Percentiles rank a stretch among this genome's conserved stretches.
phyloP scores from a whole-genome alignment of 1,140 invertebrate genomes.

The Belonocnema kinseyi region DNA sequence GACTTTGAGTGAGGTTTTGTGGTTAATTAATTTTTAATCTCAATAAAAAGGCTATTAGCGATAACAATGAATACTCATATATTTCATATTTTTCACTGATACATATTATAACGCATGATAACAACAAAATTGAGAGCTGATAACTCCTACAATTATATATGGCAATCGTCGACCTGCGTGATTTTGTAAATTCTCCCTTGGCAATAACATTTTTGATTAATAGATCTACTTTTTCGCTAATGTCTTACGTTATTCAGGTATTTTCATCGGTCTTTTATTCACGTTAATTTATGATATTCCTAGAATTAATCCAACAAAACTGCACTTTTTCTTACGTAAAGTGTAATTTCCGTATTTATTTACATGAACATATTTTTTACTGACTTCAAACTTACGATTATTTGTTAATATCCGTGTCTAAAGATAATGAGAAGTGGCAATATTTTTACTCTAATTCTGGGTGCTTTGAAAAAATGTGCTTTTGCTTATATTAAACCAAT shows the following conservation, averaged over 20 bases:
- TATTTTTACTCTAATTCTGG: conserved; percentile 24
- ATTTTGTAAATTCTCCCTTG: neutral
- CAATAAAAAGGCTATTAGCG: neutral
- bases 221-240: too few relatives aligned
- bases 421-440: neutral
- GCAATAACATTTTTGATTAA: conserved; percentile 14
- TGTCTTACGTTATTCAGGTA: too few relatives aligned
- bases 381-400: neutral
- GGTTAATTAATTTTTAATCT: conserved; percentile 14
- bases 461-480: conserved; percentile 22
- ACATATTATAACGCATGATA: neutral
- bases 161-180: neutral
- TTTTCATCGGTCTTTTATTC: too few relatives aligned
- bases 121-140: neutral
- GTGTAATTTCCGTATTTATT: conserved; percentile 12
- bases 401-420: neutral
- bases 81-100: conserved; percentile 13
- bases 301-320: neutral
- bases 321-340: neutral
- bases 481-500: neutral
- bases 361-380: neutral
- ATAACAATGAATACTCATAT: conserved; percentile 5
- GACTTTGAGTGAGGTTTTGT: neutral
- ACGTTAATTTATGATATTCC: too few relatives aligned
- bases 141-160: conserved; percentile 2